These are phyloP conservation scores for Theretra japonica DNA, from an alignment of 2,888 invertebrate species.

Conservation along the genomic window DNA sequence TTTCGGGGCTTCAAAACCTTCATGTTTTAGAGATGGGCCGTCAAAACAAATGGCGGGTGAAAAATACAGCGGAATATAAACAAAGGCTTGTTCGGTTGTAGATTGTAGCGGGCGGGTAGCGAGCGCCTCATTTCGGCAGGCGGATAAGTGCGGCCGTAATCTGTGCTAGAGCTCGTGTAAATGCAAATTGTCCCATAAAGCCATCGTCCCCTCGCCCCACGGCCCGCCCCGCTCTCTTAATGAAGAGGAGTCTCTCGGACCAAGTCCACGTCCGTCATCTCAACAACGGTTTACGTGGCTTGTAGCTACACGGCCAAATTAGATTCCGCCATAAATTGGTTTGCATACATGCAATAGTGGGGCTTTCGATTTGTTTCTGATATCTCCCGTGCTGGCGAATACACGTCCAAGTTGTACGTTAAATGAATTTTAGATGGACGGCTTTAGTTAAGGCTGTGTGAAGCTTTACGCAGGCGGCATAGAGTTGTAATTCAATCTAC, in stretches of 20 bases:
- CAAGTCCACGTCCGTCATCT: slow-evolving; percentile 74
- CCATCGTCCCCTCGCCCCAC: slow-evolving; percentile 63
- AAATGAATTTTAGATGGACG: slow-evolving; percentile 16
- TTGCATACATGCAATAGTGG: slow-evolving; percentile 54
- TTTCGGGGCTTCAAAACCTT: slow-evolving; percentile 62
- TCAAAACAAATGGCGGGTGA: slow-evolving; percentile 79
- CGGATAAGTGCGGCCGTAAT: slow-evolving; percentile 82
- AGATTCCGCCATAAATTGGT: slow-evolving; percentile 71
- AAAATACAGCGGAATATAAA: slow-evolving; percentile 80
- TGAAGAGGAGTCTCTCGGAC: slow-evolving; percentile 79
- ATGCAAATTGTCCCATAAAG: slow-evolving; percentile 84
- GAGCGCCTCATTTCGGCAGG: slow-evolving; percentile 76
- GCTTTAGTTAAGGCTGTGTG: not conserved
- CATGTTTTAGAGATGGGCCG: slow-evolving; percentile 69
- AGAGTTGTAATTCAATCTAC: not conserved
- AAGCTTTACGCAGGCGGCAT: not conserved
- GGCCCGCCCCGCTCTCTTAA: slow-evolving; percentile 65
- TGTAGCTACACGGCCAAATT: slow-evolving; percentile 70
- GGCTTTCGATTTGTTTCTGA: slow-evolving; percentile 23
- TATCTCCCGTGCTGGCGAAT: slow-evolving; percentile 8
- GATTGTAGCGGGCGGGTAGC: slow-evolving; percentile 55
- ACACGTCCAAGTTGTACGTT: not conserved
- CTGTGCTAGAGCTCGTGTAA: slow-evolving; percentile 83
- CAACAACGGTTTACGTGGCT: slow-evolving; percentile 68
- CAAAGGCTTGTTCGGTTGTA: slow-evolving; percentile 76